phyloP scores from a whole-genome alignment of 2,113 vertebrate species.

The Catagonus wagneri region DNA sequence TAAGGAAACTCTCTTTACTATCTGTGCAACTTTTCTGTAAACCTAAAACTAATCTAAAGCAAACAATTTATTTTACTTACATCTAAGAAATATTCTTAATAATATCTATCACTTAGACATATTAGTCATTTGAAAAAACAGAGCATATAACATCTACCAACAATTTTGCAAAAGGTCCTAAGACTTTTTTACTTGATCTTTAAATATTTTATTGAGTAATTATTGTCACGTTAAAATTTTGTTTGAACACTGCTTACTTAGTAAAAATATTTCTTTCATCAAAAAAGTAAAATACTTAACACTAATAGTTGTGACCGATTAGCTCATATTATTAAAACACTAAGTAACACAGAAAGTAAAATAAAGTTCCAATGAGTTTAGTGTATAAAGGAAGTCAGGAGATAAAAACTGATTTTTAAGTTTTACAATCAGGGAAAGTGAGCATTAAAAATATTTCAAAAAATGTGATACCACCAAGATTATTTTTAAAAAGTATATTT shows the following conservation, averaged over 20 bases:
- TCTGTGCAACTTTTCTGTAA: background rate
- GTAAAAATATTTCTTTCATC: background rate
- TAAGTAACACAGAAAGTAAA: background rate
- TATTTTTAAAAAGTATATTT: background rate
- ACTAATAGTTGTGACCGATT: background rate
- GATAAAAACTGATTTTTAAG: background rate
- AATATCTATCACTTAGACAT: background rate
- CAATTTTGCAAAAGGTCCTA: background rate
- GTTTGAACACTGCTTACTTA: background rate
- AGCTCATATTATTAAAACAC: background rate
- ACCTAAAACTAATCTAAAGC: background rate
- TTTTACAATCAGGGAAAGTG: background rate
- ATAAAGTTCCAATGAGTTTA: background rate
- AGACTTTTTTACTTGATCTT: background rate
- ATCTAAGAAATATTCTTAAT: background rate
- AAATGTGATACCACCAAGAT: background rate
- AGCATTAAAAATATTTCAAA: background rate
- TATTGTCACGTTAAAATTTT: background rate
- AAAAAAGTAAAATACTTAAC: background rate
- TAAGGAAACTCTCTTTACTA: background rate
- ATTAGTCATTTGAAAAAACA: background rate
- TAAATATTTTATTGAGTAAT: background rate
- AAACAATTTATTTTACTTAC: background rate
- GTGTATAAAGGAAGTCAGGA: background rate
- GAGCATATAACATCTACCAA: background rate